Conservation (phyloP, 2,888 invertebrate species). For the Drosophila barbarae region DNA sequence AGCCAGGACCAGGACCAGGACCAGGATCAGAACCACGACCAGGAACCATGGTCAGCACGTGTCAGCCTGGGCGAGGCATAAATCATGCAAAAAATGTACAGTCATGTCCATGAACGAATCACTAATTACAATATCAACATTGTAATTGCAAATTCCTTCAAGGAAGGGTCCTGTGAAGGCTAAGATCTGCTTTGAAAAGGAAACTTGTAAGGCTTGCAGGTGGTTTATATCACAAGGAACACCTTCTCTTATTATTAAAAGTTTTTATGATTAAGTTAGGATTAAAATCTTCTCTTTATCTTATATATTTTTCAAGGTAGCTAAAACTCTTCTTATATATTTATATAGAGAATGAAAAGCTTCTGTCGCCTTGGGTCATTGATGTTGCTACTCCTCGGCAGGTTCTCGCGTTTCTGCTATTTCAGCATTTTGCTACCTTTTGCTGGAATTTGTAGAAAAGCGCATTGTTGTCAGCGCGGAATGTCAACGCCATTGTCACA, state of each 20-base stretch:
- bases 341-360: background rate
- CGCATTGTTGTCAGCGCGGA: conserved; percentile 48
- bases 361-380: conserved; percentile 32
- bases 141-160: conserved; percentile 29
- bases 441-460: conserved; percentile 29
- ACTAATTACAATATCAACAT: conserved; percentile 41
- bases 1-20: conserved; percentile 1
- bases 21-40: background rate
- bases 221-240: too few relatives aligned
- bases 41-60: conserved; percentile 24
- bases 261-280: background rate
- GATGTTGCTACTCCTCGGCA: conserved; percentile 15
- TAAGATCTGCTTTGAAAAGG: background rate
- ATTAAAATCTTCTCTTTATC: background rate
- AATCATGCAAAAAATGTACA: conserved; percentile 42
- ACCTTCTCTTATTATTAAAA: accelerated
- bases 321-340: background rate
- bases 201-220: background rate
- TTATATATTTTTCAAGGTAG: background rate
- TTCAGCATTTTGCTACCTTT: conserved; percentile 32
- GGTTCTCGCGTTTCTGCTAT: conserved; percentile 21
- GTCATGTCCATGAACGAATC: conserved; percentile 32
- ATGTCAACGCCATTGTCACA: conserved; percentile 46
- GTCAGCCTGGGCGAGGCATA: conserved; percentile 42
- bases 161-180: too few relatives aligned